Evolutionary conservation across 1,140 invertebrate genomes (phyloP).

Genomic region (Aphis gossypii): DNA sequence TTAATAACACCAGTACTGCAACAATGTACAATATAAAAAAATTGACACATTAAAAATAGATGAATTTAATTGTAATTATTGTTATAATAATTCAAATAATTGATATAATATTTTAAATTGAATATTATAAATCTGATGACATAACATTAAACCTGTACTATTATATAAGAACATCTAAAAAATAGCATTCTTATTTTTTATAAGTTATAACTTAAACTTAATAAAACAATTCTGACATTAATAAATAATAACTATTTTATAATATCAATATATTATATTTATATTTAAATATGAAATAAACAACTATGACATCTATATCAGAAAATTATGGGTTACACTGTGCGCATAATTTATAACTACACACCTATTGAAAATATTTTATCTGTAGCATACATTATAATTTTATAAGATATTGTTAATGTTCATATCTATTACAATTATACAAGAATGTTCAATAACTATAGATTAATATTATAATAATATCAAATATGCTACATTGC

Average conservation of each 20-base stretch:
- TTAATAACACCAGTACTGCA: neutral
- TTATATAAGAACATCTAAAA: neutral
- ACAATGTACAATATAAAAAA: neutral
- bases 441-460: neutral
- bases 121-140: slow-evolving; percentile 24
- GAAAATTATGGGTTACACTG: neutral
- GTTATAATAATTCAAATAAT: neutral
- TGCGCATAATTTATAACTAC: neutral
- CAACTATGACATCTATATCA: neutral
- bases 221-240: neutral
- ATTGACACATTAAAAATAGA: neutral
- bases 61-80: neutral
- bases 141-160: neutral
- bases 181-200: neutral
- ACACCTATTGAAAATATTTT: neutral
- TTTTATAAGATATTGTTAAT: neutral
- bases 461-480: neutral
- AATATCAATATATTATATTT: neutral
- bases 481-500: neutral
- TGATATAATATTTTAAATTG: neutral
- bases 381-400: neutral
- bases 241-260: neutral
- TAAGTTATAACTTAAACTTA: neutral
- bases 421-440: neutral
- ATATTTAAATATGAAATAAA: neutral